A percentile compares a stretch with the other conserved stretches of the same genome.
phyloP scores from a whole-genome alignment of 2,797 vertebrate species.

The Octomys mimax region DNA sequence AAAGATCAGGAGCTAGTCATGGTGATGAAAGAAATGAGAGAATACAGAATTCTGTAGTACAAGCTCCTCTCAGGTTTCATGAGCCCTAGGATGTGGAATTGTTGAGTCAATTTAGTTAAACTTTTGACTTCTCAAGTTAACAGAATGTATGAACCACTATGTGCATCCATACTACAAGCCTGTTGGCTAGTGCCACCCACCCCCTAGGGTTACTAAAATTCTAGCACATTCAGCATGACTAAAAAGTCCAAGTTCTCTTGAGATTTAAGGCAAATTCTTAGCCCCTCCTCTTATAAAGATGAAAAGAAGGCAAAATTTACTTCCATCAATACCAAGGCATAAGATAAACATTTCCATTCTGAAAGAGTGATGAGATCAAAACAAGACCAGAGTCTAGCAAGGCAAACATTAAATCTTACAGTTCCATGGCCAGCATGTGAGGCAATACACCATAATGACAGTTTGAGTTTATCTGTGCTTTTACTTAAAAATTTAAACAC shows the following conservation, averaged over 20 bases:
- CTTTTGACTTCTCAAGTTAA: no score
- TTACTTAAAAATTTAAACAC: background rate
- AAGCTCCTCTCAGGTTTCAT: constrained; percentile 24
- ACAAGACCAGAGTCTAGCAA: background rate
- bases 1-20: background rate
- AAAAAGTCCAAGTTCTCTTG: background rate
- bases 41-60: background rate
- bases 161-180: background rate
- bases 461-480: background rate
- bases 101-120: background rate
- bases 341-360: background rate
- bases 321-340: background rate
- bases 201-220: background rate
- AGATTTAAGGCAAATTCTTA: background rate
- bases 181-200: background rate
- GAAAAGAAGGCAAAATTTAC: background rate
- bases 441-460: background rate
- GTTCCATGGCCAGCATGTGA: background rate
- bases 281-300: background rate
- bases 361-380: background rate
- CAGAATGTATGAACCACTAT: no score
- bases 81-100: background rate
- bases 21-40: background rate
- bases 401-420: background rate
- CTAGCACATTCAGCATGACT: background rate